Evolutionary conservation across 1,140 invertebrate genomes (phyloP).

Genomic region (Pomacea maculata): DNA sequence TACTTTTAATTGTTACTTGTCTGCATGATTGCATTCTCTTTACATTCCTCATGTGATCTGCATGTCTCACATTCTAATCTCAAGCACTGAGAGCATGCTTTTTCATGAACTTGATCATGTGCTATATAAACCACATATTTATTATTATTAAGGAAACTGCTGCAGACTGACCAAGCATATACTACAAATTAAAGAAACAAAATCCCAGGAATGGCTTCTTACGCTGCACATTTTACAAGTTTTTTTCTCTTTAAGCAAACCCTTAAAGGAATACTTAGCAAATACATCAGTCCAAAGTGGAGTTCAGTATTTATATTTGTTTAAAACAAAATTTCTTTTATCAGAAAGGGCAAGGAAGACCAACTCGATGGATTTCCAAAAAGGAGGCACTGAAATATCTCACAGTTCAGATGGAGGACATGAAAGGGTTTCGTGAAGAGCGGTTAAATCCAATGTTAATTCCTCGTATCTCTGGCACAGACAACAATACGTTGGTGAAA

Average conservation of each 20-base stretch:
- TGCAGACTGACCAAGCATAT: not conserved
- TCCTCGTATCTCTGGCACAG: conserved; percentile 44
- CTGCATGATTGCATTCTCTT: too few species aligned
- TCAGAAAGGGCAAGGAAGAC: conserved; percentile 7
- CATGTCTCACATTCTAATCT: too few species aligned
- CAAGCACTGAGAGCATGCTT: too few species aligned
- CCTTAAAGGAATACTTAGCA: not conserved
- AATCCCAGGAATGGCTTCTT: not conserved
- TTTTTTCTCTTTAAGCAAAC: not conserved
- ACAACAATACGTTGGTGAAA: conserved; percentile 37
- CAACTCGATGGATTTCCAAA: conserved; percentile 26
- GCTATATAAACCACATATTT: too few species aligned
- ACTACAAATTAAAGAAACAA: not conserved
- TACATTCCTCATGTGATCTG: too few species aligned
- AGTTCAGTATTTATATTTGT: not conserved
- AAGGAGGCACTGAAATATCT: conserved; percentile 18
- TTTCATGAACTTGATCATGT: too few species aligned
- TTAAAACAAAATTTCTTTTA: not conserved
- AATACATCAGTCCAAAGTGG: not conserved
- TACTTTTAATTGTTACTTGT: too few species aligned
- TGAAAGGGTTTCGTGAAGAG: conserved; percentile 31
- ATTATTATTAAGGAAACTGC: too few species aligned
- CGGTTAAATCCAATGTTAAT: conserved; percentile 39
- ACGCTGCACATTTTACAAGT: not conserved
- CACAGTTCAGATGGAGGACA: conserved; percentile 29